These are phyloP conservation scores for Papilio polytes DNA, from an alignment of 1,140 invertebrate species.

Conservation along the genomic window DNA sequence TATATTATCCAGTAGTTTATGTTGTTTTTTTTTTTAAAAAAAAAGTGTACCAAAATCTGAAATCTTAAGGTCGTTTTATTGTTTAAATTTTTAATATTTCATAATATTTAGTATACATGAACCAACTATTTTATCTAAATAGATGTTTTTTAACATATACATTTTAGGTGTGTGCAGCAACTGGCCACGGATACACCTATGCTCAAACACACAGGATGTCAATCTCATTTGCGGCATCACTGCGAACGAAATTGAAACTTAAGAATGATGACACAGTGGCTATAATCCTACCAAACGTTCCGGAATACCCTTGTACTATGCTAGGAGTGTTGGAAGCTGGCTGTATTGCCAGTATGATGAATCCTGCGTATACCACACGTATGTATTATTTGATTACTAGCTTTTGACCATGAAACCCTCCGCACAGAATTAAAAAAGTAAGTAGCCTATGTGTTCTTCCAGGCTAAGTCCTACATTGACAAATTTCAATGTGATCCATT, in stretches of 20 bases:
- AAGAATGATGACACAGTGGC: constrained; percentile 89
- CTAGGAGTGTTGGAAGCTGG: constrained; percentile 90
- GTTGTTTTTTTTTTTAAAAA: too few relatives aligned
- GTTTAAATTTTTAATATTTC: too few relatives aligned
- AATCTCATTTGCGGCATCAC: constrained; percentile 87
- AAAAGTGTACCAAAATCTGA: too few relatives aligned
- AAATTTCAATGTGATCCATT: too few relatives aligned
- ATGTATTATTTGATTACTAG: constrained; percentile 41
- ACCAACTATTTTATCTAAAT: too few relatives aligned
- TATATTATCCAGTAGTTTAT: too few relatives aligned
- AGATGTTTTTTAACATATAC: neutral
- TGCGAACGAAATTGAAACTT: constrained; percentile 88
- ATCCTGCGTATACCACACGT: constrained; percentile 93
- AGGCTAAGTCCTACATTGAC: too few relatives aligned
- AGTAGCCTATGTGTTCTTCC: too few relatives aligned
- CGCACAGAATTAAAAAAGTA: too few relatives aligned
- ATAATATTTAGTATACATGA: too few relatives aligned
- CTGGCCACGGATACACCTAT: constrained; percentile 90
- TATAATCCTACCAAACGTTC: constrained; percentile 90
- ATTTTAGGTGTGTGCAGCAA: constrained; percentile 88
- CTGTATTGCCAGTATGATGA: constrained; percentile 90
- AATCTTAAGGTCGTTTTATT: too few relatives aligned
- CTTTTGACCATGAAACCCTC: too few relatives aligned
- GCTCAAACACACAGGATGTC: constrained; percentile 86
- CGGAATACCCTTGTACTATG: constrained; percentile 89